Evolutionary conservation across 2,797 vertebrate genomes (phyloP), one percentile per base, ranked within the genome.

Genomic region (Gallirallus australis): DNA sequence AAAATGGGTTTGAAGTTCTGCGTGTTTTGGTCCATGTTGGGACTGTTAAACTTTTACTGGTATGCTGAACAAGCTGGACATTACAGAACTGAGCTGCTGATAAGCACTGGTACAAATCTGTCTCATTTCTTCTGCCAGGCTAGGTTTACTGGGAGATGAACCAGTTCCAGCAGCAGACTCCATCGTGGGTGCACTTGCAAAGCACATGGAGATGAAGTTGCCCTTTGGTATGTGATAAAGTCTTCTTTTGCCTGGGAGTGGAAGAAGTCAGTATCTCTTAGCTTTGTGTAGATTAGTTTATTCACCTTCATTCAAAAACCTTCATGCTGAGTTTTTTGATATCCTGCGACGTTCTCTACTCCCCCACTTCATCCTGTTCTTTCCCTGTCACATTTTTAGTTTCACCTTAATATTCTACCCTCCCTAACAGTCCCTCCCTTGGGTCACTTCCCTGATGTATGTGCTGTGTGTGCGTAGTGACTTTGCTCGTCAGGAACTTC

Each of bases 61-160:
- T 70, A 25, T 39, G 42, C 23, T 24, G 9, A 88, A n/a, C 28
- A 81, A 81, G 30, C 48, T 83, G 53, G 30, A 42, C 53, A 53
- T 75, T 25, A 35, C 47, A 59, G 37, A 82, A 52, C 30, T 19
- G 33, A 83, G 30, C 42, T 93, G 47, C 39, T 82, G n/a, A 37
- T 40, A 18, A 13, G 12, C 35, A 77, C 0, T 83, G 71, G 35
- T 89, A 33, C 59, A 86, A 90, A 9, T 12, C 23, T 76, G 50
- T 28, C 18, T 8, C 45, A 47, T 93, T 94, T 76, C 14, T 96
- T 89, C 88, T 81, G 63, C 64, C 96, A 99, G 99, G 99, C 98
- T 99, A 63, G 99, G 98, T 69, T 98, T 99, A 97, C 40, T 99
- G 90, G 98, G 98, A 48, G 98, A 99, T 25, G 98, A 99, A 28